These are phyloP conservation scores for Dipodomys merriami DNA, from an alignment of 2,113 vertebrate species.

Conservation along the genomic window DNA sequence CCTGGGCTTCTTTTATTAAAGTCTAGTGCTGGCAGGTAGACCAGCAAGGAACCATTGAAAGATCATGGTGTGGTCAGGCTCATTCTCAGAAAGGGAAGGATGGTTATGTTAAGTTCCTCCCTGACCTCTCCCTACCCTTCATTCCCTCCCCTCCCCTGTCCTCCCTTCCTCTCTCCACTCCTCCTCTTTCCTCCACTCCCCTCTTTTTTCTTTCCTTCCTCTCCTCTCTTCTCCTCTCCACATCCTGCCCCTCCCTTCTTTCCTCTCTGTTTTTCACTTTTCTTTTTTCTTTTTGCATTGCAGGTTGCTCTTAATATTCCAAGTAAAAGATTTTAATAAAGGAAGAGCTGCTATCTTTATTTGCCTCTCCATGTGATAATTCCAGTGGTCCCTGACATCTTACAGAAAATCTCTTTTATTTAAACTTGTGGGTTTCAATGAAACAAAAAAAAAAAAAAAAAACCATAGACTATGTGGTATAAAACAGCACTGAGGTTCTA, in stretches of 20 bases:
- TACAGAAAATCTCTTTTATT: not conserved
- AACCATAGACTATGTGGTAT: not conserved
- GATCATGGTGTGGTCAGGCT: not conserved
- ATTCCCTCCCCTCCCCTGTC: too few relatives aligned
- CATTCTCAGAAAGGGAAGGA: not conserved
- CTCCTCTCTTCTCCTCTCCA: too few relatives aligned
- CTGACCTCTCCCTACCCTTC: too few relatives aligned
- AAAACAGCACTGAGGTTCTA: not conserved
- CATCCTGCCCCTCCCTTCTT: too few relatives aligned
- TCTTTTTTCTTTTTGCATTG: not conserved
- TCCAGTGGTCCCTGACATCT: not conserved
- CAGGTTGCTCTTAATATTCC: not conserved
- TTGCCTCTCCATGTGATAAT: not conserved
- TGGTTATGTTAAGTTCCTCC: not conserved
- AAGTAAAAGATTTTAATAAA: not conserved
- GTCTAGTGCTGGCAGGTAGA: not conserved
- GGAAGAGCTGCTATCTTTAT: not conserved
- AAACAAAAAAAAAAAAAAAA: not conserved
- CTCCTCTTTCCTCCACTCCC: too few relatives aligned
- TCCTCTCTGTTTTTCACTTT: too few relatives aligned
- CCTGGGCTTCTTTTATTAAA: too few relatives aligned
- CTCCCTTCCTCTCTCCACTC: too few relatives aligned
- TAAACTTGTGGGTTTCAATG: not conserved
- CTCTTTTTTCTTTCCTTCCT: too few relatives aligned
- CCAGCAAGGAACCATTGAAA: not conserved